Base-by-base conservation (phyloP, 1,140 invertebrate species). In the Ips nitidus region DNA sequence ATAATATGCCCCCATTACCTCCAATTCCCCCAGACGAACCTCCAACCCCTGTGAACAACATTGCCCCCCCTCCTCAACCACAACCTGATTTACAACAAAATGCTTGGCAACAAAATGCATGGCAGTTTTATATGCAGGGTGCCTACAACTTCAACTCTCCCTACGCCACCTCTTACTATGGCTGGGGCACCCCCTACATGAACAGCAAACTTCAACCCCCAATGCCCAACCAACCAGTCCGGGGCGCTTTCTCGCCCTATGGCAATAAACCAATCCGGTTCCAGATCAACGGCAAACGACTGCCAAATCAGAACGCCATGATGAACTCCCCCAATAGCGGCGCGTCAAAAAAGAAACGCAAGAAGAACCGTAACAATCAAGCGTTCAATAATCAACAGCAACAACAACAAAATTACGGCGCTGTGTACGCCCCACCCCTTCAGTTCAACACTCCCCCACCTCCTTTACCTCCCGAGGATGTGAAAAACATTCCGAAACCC, bases 261-360 rank as follows among this genome's bases (percentile, higher is more conserved):
- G 66, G 69, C 43, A 74, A 72, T 55, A 72, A 72, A n/a, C 75
- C 72, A 22, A 74, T 79, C 41, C 66, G 75, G 52, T 79, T 79
- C 68, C 76, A 77, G 62, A 65, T 79, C 39, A 75, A 75, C 56
- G 72, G 75, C 2, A 77, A 77, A 60, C 61, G 74, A 36, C 66
- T 69, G 57, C 72, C 71, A 50, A 71, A 71, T 55, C 71, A 57
- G 41, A 77, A 75, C 66, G 72, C 68, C 5, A 72, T 71, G 50
- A 70, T 42, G 42, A 66, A 61, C 37, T 77, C 78, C 5, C 69
- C 73, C 2, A 88, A 84, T 70, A 87, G 85, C 68, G 86, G 84
- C 55, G 83, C 83, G 38, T 83, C 85, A 4, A 91, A 91, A 82
- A 91, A 91, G 81, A 91, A 91, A 77, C 86, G 89, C 66, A 91